Conservation (phyloP, 2,113 vertebrate genomes). For the Uria lomvia region DNA sequence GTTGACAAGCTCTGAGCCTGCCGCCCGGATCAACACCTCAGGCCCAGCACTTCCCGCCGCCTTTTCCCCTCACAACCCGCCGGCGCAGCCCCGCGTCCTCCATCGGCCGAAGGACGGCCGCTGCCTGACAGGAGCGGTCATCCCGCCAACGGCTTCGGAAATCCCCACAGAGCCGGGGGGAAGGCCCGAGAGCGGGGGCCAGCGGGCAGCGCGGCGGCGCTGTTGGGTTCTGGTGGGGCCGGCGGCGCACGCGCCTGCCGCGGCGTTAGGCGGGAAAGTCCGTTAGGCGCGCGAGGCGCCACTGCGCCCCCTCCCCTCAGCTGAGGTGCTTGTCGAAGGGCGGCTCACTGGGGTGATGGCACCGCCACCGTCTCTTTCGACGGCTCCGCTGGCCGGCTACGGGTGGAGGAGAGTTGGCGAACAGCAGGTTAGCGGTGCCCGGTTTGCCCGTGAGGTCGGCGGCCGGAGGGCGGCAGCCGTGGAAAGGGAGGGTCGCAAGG, state of each 20-base stretch:
- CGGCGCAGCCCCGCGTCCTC: rapidly evolving
- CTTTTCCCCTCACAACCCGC: background rate
- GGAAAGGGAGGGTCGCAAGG: background rate
- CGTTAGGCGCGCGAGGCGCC: background rate
- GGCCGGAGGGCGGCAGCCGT: background rate
- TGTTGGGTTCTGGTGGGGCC: background rate
- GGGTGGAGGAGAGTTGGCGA: background rate
- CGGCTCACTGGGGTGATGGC: background rate
- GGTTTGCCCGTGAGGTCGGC: background rate
- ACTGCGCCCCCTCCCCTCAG: background rate
- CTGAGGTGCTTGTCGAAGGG: background rate
- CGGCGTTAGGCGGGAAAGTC: background rate
- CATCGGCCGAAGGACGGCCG: background rate
- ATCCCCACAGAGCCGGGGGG: rapidly evolving
- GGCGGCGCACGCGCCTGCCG: background rate
- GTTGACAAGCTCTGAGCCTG: rapidly evolving
- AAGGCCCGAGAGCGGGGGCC: background rate
- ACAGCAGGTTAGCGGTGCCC: rapidly evolving
- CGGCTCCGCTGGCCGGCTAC: background rate
- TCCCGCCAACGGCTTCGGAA: rapidly evolving
- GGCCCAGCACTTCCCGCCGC: too few relatives aligned
- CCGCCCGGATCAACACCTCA: too few relatives aligned
- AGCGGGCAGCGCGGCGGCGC: too few relatives aligned
- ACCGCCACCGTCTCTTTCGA: too few relatives aligned
- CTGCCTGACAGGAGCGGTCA: too few relatives aligned